Evolutionary conservation across 2,113 vertebrate species (phyloP), one percentile per base, ranked within the genome.

Genomic region (Mellivora capensis): DNA sequence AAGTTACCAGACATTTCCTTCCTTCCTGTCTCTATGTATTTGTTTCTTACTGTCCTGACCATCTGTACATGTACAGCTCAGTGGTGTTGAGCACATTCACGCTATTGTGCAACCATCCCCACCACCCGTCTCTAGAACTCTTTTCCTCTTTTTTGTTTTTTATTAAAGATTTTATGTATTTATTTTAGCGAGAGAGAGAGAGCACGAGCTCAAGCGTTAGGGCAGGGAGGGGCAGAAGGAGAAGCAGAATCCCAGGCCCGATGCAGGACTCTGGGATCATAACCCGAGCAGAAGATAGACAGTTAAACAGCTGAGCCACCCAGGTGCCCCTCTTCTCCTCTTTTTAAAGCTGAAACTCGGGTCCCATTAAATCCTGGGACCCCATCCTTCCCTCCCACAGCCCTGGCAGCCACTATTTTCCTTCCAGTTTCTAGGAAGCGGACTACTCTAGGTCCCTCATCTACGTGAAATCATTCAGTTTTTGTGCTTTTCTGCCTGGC

Each of bases 301-400:
- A 17, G 34, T 37, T 9, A n/a, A 37, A 18, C 18, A 69, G 18
- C 67, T 69, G 67, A 37, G 67, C 17, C 67, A 69, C 34, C 7
- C 67, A 37, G 17, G 67, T 0, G 7, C 17, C 34, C 67, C 17
- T 69, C 67, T 37, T 69, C 20, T 69, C 64, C 64, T 69, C 34
- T 37, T 69, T 69, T 69, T 69, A 69, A 69, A 69, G 34, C 67
- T 69, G 44, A 59, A 93, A 34, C 61, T 83, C 44, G 67, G 52
- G 72, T 7, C n/a, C 23, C 52, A 59, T 27, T 47, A 81, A 67
- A 54, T 27, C 72, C 2, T 34, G 29, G 67, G 7, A 23, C 47
- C 67, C 6, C 1, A 3, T 67, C 6, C 34, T 18, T 25, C 10
- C 27, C 17, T 11, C n/a, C 2, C 27, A 18, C 3, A n/a, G 0